Evolutionary conservation across 2,888 invertebrate genomes (phyloP).

Genomic region (Drosophila colorata): DNA sequence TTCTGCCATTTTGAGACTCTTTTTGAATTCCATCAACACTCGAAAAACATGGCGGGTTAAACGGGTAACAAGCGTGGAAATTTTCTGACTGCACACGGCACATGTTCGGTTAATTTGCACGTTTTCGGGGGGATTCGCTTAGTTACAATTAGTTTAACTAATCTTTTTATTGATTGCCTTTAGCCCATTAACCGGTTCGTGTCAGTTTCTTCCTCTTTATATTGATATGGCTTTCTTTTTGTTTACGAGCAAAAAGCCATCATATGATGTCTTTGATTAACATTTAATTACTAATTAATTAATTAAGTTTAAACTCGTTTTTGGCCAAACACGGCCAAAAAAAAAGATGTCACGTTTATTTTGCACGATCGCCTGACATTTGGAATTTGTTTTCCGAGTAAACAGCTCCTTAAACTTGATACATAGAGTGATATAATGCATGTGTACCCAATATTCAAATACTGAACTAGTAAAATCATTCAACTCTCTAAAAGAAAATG

Average conservation of each 20-base stretch:
- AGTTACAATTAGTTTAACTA: slow-evolving; percentile 41
- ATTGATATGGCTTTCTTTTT: slow-evolving; percentile 31
- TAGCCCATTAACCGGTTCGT: slow-evolving; percentile 38
- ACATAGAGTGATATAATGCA: neutral
- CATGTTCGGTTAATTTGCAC: slow-evolving; percentile 61
- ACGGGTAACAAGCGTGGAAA: slow-evolving; percentile 55
- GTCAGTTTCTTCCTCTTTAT: slow-evolving; percentile 6
- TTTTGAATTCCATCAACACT: too few species aligned
- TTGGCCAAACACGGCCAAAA: slow-evolving; percentile 15
- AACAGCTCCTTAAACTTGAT: neutral
- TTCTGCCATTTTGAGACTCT: neutral
- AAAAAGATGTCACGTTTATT: slow-evolving; percentile 52
- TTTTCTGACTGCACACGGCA: slow-evolving; percentile 42
- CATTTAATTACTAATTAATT: slow-evolving; percentile 44
- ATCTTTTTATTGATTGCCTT: slow-evolving; percentile 47
- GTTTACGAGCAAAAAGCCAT: slow-evolving; percentile 27
- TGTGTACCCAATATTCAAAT: neutral
- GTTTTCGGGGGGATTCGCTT: slow-evolving; percentile 30
- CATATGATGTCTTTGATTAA: slow-evolving; percentile 68
- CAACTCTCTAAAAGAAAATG: neutral
- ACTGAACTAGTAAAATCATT: neutral
- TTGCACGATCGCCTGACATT: slow-evolving; percentile 15
- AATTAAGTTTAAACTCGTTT: slow-evolving; percentile 43
- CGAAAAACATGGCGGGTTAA: neutral
- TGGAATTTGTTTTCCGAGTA: neutral